Conservation (phyloP, 53 echinoderm and acorn worm species). For the Henricia sp. region DNA sequence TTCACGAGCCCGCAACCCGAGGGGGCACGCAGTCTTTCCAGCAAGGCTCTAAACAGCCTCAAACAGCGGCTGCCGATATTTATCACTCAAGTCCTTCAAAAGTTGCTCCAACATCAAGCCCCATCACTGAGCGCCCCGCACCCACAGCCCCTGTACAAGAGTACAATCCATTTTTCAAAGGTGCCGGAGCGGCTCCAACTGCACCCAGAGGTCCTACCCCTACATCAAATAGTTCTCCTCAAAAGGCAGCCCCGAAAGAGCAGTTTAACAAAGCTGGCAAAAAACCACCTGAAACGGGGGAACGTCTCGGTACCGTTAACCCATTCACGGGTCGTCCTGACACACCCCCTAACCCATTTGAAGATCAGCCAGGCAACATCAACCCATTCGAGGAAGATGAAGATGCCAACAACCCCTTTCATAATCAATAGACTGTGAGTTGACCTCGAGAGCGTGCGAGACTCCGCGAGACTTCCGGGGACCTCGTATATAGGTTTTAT, state of each 20-base stretch:
- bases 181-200: slow-evolving; percentile 7
- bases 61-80: slow-evolving; percentile 27
- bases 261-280: background rate
- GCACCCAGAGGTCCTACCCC: slow-evolving; percentile 2
- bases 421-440: too few species aligned
- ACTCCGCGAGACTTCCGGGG: too few species aligned
- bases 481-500: too few species aligned
- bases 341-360: slow-evolving; percentile 78
- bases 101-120: slow-evolving; percentile 34
- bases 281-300: slow-evolving; percentile 19
- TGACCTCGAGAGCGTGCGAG: too few species aligned
- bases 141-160: slow-evolving; percentile 51
- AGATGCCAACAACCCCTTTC: slow-evolving; percentile 75
- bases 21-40: slow-evolving; percentile 45
- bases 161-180: slow-evolving; percentile 59
- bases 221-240: background rate
- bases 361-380: slow-evolving; percentile 29
- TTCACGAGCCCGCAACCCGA: slow-evolving; percentile 14
- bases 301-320: background rate
- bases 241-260: slow-evolving; percentile 8
- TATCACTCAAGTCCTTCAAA: slow-evolving; percentile 18
- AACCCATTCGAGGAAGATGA: slow-evolving; percentile 88
- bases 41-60: slow-evolving; percentile 19
- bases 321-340: slow-evolving; percentile 47
- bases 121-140: background rate